Evolutionary conservation across 2,797 vertebrate genomes (phyloP), one percentile per base, ranked within the genome.

Genomic region (Neoniphon sammara): DNA sequence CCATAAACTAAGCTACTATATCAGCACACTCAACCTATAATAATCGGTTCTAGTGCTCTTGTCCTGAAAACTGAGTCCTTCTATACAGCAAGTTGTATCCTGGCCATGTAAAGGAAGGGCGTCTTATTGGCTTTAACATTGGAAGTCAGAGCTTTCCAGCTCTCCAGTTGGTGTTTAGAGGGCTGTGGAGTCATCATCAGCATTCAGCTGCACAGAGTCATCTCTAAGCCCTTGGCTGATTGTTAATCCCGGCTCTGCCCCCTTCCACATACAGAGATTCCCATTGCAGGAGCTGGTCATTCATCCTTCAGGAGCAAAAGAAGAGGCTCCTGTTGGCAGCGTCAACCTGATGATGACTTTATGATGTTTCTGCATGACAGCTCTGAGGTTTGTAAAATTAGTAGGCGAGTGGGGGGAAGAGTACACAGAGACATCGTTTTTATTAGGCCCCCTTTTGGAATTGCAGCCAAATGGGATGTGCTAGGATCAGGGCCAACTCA

Each of bases 231-330:
- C 20, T 44, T 56, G 25, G 61, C 63, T 66, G 80, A 55, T 49
- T 81, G 82, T 79, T 87, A 75, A 80, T 88, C 76, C 77, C 74
- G 62, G 46, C 71, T 68, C 77, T 76, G 46, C 66, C 11, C 82
- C 64, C 50, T 79, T 64, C 80, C 66, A 59, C 88, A 81, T 69
- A 76, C 72, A 73, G 63, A 70, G 78, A 80, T 66, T 61, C 58
- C 66, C 71, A 73, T 56, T 36, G 58, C 81, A 68, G 87, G 70
- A 83, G 58, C 50, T n/a, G 39, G 21, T 80, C 82, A 87, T 90
- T 87, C 74, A 87, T 91, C 78, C 85, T 88, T 87, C 80, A 81
- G 83, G 85, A 89, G 78, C 82, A 73, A 68, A 80, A 36, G 70
- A 80, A 46, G 52, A 78, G 63, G 61, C 66, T 77, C 68, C 66